Evolutionary conservation across 2,888 invertebrate species (phyloP).

Genomic region (Rhabditophanes sp.): DNA sequence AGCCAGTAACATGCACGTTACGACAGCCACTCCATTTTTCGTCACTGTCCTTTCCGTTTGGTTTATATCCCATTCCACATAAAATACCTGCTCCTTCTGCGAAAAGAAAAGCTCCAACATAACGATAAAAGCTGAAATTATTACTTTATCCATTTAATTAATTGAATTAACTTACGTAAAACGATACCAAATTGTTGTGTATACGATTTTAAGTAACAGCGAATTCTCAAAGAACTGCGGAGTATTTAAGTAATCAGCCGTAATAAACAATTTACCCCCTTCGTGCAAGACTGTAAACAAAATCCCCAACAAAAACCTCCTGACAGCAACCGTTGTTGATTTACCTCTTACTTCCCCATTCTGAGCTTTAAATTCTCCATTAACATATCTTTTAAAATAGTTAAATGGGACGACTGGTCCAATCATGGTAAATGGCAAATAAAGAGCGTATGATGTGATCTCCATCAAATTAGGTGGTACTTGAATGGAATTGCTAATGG

Average conservation of each 20-base stretch:
- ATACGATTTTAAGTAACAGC: too few species aligned
- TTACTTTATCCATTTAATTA: too few species aligned
- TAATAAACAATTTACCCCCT: conserved; percentile 54
- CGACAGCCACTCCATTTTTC: conserved; percentile 68
- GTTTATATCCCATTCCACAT: conserved; percentile 66
- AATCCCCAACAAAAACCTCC: conserved; percentile 37
- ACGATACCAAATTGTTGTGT: too few species aligned
- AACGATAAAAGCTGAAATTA: too few species aligned
- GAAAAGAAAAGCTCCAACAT: too few species aligned
- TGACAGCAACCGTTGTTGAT: conserved; percentile 32
- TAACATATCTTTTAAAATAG: conserved; percentile 56
- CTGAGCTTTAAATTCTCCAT: conserved; percentile 54
- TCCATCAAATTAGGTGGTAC: conserved; percentile 61
- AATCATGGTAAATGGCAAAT: conserved; percentile 74
- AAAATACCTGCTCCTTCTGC: conserved; percentile 51
- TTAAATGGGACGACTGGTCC: conserved; percentile 62
- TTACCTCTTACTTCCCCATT: too few species aligned
- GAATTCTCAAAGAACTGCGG: too few species aligned
- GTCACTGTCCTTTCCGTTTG: conserved; percentile 55
- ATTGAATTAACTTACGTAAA: too few species aligned
- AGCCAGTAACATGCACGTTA: conserved; percentile 66
- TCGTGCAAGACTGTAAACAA: conserved; percentile 33
- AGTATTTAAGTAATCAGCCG: too few species aligned
- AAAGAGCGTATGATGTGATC: conserved; percentile 55
- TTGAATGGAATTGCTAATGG: conserved; percentile 57